Percentiles rank a stretch among this genome's conserved stretches.
These are phyloP conservation scores for Rhynchonycteris naso DNA, from an alignment of 2,797 vertebrate species.

Conservation along the genomic window DNA sequence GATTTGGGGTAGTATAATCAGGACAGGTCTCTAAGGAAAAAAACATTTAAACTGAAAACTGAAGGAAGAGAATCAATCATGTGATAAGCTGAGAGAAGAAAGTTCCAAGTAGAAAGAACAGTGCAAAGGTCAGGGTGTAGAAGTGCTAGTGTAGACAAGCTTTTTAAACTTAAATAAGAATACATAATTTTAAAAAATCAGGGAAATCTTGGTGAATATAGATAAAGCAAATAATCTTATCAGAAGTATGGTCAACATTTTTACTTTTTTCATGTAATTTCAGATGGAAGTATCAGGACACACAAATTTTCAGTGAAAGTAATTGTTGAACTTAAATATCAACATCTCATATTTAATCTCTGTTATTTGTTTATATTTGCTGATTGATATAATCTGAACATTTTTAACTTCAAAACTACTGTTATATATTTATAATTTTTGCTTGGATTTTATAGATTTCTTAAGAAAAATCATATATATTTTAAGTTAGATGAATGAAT, in stretches of 20 bases:
- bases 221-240: neutral
- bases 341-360: neutral
- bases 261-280: conserved; percentile 22
- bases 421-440: neutral
- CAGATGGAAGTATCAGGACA: neutral
- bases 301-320: neutral
- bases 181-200: neutral
- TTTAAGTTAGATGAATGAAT: conserved; percentile 21
- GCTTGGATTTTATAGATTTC: neutral
- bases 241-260: neutral
- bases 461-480: neutral
- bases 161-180: neutral
- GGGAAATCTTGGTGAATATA: neutral
- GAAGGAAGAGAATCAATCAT: neutral
- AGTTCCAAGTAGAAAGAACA: neutral
- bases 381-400: neutral
- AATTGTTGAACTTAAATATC: neutral
- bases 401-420: neutral
- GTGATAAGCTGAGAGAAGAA: neutral
- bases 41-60: neutral
- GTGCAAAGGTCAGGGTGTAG: neutral
- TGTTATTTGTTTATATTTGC: neutral
- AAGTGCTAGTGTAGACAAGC: neutral
- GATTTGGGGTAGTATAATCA: neutral
- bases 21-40: neutral